Conservation (phyloP, 53 echinoderm and acorn worm genomes). For the Holothuria scabra region DNA sequence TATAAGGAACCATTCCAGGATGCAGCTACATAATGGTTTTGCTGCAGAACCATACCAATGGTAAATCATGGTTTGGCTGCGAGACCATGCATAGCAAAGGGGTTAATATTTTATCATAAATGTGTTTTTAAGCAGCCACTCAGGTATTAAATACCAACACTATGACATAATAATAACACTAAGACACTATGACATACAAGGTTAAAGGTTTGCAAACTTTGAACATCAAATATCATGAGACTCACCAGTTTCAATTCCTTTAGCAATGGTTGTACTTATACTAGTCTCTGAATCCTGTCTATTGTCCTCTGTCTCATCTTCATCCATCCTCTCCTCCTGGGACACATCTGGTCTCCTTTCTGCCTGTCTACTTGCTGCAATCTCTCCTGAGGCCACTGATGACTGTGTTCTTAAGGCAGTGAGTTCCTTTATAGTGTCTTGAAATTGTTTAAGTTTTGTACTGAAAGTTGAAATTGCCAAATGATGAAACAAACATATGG, state of each 20-base stretch:
- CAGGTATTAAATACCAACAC: too few species aligned
- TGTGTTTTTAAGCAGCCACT: too few species aligned
- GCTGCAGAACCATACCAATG: too few species aligned
- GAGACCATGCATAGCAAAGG: too few species aligned
- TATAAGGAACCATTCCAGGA: too few species aligned
- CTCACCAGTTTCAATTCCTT: slow-evolving; percentile 73
- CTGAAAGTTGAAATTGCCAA: background rate
- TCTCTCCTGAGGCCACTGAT: slow-evolving; percentile 6
- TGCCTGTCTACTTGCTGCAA: background rate
- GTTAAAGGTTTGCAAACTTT: background rate
- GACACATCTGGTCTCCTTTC: background rate
- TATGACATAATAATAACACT: too few species aligned
- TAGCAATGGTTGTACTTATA: slow-evolving; percentile 76
- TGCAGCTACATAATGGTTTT: too few species aligned
- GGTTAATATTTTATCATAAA: too few species aligned
- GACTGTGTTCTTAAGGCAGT: slow-evolving; percentile 77
- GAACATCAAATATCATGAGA: background rate
- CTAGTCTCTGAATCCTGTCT: slow-evolving; percentile 54
- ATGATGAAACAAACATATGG: background rate
- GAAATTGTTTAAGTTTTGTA: slow-evolving; percentile 69
- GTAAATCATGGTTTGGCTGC: too few species aligned
- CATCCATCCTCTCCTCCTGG: background rate
- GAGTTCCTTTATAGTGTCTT: slow-evolving; percentile 64
- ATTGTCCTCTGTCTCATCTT: slow-evolving; percentile 40
- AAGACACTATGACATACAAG: too few species aligned